These are phyloP conservation scores for Sarotherodon lohbergeri DNA, from an alignment of 2,113 vertebrate species.

Conservation along the genomic window DNA sequence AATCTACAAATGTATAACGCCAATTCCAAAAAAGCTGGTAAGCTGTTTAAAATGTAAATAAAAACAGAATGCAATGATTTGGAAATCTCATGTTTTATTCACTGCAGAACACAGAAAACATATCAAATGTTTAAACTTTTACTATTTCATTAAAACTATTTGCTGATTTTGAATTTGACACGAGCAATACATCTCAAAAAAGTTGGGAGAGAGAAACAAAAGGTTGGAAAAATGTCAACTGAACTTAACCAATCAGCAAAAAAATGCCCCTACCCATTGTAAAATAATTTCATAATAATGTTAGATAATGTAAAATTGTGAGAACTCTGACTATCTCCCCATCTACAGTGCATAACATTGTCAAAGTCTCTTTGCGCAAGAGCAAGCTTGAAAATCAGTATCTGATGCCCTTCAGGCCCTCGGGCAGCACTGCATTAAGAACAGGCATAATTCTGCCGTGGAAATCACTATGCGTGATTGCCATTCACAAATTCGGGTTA, in stretches of 20 bases:
- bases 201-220: neutral
- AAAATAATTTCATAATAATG: neutral
- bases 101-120: neutral
- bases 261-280: neutral
- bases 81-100: neutral
- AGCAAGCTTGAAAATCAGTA: neutral
- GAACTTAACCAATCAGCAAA: neutral
- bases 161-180: neutral
- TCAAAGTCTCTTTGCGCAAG: neutral
- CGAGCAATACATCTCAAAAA: neutral
- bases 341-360: neutral
- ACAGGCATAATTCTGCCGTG: fast-evolving
- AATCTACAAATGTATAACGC: neutral
- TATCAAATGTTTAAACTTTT: neutral
- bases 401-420: neutral
- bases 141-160: neutral
- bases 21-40: neutral
- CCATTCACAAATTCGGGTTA: neutral
- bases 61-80: neutral
- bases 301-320: neutral
- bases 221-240: neutral
- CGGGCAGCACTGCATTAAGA: neutral
- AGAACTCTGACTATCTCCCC: neutral
- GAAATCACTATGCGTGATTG: neutral
- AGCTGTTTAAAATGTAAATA: neutral